phyloP scores from a whole-genome alignment of 92 coral and sea anemone species.

The Blastomussa wellsi region DNA sequence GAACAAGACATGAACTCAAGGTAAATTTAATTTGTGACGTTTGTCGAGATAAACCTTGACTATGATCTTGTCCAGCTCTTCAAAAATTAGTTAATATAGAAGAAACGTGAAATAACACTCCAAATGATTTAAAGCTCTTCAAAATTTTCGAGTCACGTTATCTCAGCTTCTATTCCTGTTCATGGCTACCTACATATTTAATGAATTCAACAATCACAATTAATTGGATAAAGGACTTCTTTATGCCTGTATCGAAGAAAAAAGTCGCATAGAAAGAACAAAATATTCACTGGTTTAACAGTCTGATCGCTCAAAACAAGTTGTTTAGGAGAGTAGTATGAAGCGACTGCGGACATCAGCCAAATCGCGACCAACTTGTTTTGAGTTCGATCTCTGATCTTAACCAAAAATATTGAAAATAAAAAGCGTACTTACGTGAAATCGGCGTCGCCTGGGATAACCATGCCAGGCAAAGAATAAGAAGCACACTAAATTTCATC shows the following conservation, averaged over 20 bases:
- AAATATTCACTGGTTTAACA: not conserved
- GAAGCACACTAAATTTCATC: conserved; percentile 69
- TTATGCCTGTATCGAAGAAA: conserved; percentile 8
- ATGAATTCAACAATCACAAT: conserved; percentile 39
- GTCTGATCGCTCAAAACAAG: conserved; percentile 25
- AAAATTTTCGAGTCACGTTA: conserved; percentile 22
- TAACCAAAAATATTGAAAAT: conserved; percentile 44
- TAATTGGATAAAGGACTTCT: conserved; percentile 38
- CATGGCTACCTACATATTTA: conserved; percentile 43
- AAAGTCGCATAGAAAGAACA: not conserved
- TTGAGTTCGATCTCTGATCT: conserved; percentile 53
- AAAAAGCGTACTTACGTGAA: conserved; percentile 67
- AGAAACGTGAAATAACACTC: not conserved
- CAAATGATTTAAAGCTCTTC: not conserved
- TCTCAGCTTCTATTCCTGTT: conserved; percentile 30
- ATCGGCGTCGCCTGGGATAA: conserved; percentile 85
- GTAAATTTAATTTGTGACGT: not conserved
- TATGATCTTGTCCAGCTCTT: not conserved
- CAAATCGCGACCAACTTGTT: conserved; percentile 39
- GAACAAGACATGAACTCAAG: not conserved
- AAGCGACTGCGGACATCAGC: conserved; percentile 20
- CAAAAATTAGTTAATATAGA: not conserved
- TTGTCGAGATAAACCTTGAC: not conserved
- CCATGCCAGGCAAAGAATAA: conserved; percentile 80
- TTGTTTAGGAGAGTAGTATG: not conserved